Conservation (phyloP, 2,888 invertebrate species). For the Acanthococcus lagerstroemiae region DNA sequence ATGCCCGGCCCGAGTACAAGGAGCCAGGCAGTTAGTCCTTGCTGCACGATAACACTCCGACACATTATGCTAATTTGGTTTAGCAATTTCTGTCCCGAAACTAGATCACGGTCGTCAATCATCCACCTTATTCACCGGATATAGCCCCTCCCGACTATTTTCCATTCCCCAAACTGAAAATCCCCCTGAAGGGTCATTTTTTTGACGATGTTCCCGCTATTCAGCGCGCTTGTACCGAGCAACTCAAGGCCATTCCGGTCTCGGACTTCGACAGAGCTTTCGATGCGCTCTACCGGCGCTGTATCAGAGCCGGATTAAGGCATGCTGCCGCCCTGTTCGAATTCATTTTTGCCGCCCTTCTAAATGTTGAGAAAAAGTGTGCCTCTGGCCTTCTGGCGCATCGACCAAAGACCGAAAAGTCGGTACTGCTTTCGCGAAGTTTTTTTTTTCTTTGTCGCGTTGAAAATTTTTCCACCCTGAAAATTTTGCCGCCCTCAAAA, state of each 20-base stretch:
- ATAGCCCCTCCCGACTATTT: constrained; percentile 2
- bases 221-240: neutral
- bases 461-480: too few relatives aligned
- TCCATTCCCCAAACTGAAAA: constrained; percentile 8
- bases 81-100: constrained; percentile 9
- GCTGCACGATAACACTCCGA: neutral
- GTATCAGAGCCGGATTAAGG: neutral
- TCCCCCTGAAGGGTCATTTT: constrained; percentile 2
- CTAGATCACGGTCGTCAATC: neutral
- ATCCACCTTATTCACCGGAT: constrained; percentile 10
- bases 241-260: neutral
- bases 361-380: too few relatives aligned
- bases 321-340: too few relatives aligned
- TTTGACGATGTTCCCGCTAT: neutral
- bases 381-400: too few relatives aligned
- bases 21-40: neutral
- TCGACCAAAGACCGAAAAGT: too few relatives aligned
- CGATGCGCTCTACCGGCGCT: neutral
- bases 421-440: too few relatives aligned
- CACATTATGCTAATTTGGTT: neutral
- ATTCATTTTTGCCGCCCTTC: too few relatives aligned
- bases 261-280: neutral
- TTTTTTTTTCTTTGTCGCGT: too few relatives aligned
- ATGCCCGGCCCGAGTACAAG: neutral
- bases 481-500: too few relatives aligned